Conservation (phyloP, 2,113 vertebrate genomes). For the Bubo blakistoni region DNA sequence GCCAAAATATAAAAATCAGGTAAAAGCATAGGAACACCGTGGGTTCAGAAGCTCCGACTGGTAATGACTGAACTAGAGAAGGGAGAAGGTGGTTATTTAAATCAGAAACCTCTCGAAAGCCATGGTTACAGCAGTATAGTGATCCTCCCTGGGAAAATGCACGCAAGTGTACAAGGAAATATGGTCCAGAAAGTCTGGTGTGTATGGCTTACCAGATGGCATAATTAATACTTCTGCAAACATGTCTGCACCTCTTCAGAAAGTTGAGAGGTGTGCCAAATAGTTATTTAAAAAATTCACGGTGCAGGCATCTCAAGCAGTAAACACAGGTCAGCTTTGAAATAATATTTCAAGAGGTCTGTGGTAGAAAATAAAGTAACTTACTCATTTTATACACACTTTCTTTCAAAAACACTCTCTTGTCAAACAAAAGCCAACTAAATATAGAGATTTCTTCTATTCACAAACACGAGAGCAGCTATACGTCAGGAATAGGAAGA, state of each 20-base stretch:
- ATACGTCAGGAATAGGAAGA: neutral
- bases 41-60: neutral
- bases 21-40: neutral
- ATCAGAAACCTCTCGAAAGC: neutral
- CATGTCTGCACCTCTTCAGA: neutral
- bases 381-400: neutral
- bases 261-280: neutral
- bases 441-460: neutral
- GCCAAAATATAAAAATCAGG: neutral
- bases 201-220: neutral
- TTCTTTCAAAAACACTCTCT: neutral
- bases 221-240: conserved; percentile 4
- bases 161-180: neutral
- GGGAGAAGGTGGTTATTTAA: neutral
- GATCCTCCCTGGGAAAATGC: neutral
- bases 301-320: neutral
- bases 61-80: neutral
- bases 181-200: neutral
- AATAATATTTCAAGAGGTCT: neutral
- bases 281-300: neutral
- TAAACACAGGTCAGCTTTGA: neutral
- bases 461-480: neutral
- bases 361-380: neutral
- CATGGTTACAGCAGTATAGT: neutral
- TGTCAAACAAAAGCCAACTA: neutral